These are phyloP conservation scores for Smutsia temminckii DNA, from an alignment of 2,797 vertebrate genomes.

Conservation along the genomic window DNA sequence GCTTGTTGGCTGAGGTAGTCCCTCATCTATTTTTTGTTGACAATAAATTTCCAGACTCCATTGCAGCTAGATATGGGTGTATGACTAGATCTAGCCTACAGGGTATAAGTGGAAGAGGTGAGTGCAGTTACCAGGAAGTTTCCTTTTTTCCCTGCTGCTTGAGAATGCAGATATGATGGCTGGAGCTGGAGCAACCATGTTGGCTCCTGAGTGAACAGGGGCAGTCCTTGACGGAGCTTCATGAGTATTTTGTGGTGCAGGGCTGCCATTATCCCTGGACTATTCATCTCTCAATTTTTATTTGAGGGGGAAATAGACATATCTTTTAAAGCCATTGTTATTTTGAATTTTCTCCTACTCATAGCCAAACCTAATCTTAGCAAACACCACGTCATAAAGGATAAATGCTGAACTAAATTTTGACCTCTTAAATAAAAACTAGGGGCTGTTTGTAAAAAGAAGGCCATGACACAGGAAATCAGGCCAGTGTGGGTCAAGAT, in stretches of 20 bases:
- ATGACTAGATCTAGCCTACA: neutral
- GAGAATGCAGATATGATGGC: neutral
- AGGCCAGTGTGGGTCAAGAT: neutral
- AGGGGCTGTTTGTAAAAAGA: neutral
- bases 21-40: neutral
- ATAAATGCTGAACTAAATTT: neutral
- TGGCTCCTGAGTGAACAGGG: neutral
- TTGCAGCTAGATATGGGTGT: neutral
- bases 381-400: neutral
- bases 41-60: neutral
- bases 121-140: neutral
- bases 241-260: neutral
- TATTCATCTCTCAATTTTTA: neutral
- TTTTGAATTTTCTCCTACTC: constrained; percentile 1
- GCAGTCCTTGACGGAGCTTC: neutral
- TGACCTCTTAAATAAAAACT: neutral
- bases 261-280: neutral
- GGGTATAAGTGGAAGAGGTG: neutral
- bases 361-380: constrained; percentile 29
- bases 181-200: neutral
- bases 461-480: neutral
- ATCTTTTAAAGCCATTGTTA: neutral
- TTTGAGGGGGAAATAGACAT: neutral
- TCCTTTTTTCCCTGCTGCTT: neutral
- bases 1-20: neutral